Evolutionary conservation across 2,113 vertebrate genomes (phyloP), one percentile per base, ranked within the genome.

Genomic region (Pleuronectes platessa): DNA sequence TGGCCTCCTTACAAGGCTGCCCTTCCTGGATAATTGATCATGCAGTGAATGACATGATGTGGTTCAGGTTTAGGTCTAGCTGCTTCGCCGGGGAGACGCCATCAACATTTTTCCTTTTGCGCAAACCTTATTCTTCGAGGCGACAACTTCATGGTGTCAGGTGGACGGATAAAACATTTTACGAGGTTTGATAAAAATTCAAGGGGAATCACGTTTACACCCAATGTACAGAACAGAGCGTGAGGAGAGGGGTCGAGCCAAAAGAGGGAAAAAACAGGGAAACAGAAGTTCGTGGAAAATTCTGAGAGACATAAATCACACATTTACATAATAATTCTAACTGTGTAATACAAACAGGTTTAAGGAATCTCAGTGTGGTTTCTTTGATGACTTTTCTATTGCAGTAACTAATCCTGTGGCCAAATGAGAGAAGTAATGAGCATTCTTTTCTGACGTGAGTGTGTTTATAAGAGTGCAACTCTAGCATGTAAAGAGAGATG

Each of bases 21-120:
- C 88, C 86, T 89, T 83, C 82, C 87, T 94, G 89, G 92, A 94
- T 95, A 92, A 94, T 94, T 94, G 84, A 94, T 95, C 59, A 69
- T 80, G 89, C 71, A 83, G 80, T 92, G 92, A 93, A 87, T 90
- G 93, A 92, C 93, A 90, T 81, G 85, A 92, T 78, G 81, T 77
- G 93, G 89, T 93, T 93, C 91, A 90, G 90, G 93, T 94, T 91
- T 85, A 91, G 79, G 76, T 83, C 74, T 76, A 58, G 63, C 72
- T 61, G 61, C 76, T 79, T 40, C 64, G 47, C 53, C 76, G 21
- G 53, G 8, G 75, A 74, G 35, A 15, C 61, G 60, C 23, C 13
- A 53, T 74, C 68, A 70, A 37, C 65, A 35, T 66, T 78, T 83
- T 79, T 76, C 15, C 20, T 73, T 74, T 64, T 20, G 65, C 5